phyloP scores from a whole-genome alignment of 2,888 invertebrate species.

The Trissolcus japonicus region DNA sequence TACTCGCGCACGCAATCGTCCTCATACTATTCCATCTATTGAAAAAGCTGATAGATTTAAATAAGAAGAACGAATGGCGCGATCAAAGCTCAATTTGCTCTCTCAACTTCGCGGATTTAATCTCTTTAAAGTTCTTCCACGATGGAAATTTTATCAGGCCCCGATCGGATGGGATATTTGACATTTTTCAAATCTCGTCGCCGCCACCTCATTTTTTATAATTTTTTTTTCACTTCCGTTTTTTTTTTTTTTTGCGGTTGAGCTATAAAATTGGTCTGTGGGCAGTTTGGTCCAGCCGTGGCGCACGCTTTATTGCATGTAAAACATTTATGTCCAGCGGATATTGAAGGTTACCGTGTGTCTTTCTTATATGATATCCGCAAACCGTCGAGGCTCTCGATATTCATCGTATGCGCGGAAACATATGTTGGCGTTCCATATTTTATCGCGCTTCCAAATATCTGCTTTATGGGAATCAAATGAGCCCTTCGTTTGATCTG shows the following conservation, averaged over 20 bases:
- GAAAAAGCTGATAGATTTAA: no score
- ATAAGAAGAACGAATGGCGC: no score
- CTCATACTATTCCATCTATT: no score
- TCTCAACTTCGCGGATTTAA: no score
- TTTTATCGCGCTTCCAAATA: conserved; percentile 38
- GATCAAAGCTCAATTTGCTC: no score
- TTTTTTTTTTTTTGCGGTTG: conserved; percentile 65
- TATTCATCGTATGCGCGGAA: conserved; percentile 50
- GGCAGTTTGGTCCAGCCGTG: conserved; percentile 75
- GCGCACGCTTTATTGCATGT: conserved; percentile 75
- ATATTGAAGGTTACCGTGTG: conserved; percentile 67
- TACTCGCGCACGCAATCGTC: conserved; percentile 17
- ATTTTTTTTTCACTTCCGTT: conserved; percentile 26
- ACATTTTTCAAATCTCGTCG: conserved; percentile 61
- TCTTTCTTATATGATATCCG: conserved; percentile 55
- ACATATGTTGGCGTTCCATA: conserved; percentile 45
- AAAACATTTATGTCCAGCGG: conserved; percentile 74
- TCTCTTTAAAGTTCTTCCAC: conserved; percentile 8
- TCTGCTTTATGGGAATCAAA: conserved; percentile 22
- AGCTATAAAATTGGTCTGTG: conserved; percentile 76
- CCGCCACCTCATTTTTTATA: conserved; percentile 63
- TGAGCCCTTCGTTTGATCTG: conserved; percentile 17
- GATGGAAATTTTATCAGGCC: conserved; percentile 21
- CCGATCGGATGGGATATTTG: conserved; percentile 34
- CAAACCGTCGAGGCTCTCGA: conserved; percentile 53